Conservation (phyloP, 2,113 vertebrate genomes). For the Ginglymostoma cirratum region DNA sequence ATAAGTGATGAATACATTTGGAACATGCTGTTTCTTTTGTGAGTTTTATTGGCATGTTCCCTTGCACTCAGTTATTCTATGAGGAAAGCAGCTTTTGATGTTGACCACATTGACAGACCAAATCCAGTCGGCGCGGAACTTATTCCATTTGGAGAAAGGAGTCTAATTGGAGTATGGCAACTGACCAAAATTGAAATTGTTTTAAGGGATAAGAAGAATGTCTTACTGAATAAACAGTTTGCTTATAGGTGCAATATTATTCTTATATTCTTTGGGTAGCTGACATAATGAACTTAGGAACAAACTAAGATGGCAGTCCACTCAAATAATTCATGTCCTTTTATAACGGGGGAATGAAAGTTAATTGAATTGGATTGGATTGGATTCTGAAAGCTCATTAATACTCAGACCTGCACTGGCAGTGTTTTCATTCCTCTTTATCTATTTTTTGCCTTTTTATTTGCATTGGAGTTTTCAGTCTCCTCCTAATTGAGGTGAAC, state of each 20-base stretch:
- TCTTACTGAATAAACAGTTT: background rate
- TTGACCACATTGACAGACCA: background rate
- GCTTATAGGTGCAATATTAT: background rate
- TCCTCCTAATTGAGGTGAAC: too few relatives aligned
- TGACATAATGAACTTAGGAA: background rate
- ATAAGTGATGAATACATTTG: background rate
- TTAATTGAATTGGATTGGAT: too few relatives aligned
- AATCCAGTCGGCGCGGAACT: background rate
- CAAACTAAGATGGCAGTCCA: background rate
- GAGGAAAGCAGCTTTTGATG: background rate
- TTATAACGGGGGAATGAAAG: background rate
- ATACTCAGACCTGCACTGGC: too few relatives aligned
- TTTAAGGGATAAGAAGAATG: background rate
- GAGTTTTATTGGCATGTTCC: background rate
- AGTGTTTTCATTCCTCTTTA: too few relatives aligned
- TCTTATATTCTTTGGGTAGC: background rate
- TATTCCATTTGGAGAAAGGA: background rate
- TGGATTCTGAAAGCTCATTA: too few relatives aligned
- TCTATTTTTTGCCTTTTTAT: too few relatives aligned
- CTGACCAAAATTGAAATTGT: background rate
- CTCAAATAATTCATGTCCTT: background rate
- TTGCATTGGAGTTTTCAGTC: too few relatives aligned
- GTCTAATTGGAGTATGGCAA: background rate
- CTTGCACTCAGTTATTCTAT: background rate
- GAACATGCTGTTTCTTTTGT: background rate